A percentile compares a stretch with the other conserved stretches of the same genome.
These are phyloP conservation scores for Pardalotus punctatus DNA, from an alignment of 2,113 vertebrate genomes.

Conservation along the genomic window DNA sequence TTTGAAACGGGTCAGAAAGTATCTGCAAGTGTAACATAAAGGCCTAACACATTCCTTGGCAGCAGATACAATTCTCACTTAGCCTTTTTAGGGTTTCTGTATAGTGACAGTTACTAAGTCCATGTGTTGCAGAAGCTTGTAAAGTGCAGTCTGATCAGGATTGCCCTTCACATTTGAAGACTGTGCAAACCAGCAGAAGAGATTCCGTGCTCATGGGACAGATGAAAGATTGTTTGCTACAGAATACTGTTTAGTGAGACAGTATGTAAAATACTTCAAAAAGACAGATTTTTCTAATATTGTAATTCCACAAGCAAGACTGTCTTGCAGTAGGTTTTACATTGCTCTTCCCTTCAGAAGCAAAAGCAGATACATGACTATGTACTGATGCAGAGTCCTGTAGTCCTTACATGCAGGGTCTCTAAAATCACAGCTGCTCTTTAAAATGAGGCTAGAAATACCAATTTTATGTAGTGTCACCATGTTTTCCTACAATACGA, in stretches of 20 bases:
- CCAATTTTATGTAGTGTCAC: neutral
- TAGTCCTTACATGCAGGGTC: neutral
- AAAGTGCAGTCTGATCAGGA: neutral
- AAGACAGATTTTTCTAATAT: neutral
- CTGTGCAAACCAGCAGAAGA: neutral
- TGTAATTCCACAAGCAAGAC: neutral
- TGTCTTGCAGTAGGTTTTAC: neutral
- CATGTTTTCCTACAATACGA: rapidly evolving
- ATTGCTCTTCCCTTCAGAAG: neutral
- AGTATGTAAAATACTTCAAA: neutral
- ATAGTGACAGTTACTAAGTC: neutral
- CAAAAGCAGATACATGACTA: neutral
- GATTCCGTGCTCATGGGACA: neutral
- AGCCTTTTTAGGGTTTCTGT: neutral
- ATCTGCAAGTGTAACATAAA: neutral
- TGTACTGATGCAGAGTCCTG: neutral
- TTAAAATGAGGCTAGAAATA: neutral
- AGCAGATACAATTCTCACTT: neutral
- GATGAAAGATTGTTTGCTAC: neutral
- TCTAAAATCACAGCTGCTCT: neutral
- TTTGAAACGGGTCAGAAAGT: neutral
- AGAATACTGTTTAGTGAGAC: neutral
- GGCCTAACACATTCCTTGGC: neutral
- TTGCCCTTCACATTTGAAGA: neutral
- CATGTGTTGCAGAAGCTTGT: neutral